Evolutionary conservation across 2,797 vertebrate genomes (phyloP), one percentile per base, ranked within the genome.

Genomic region (Cynodonichthys magdalenae): DNA sequence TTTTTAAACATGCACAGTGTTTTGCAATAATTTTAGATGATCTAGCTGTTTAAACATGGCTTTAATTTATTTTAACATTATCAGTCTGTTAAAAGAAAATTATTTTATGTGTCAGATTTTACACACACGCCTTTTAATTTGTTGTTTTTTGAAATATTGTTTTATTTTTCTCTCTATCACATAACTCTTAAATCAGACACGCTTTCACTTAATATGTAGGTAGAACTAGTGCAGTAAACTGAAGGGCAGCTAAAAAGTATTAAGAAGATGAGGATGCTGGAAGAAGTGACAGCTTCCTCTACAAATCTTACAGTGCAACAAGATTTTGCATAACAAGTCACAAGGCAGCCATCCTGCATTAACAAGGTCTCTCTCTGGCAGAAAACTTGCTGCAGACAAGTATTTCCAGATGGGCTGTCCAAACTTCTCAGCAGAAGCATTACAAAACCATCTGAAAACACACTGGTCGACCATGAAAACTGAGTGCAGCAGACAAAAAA

Each of bases 341-440:
- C 60, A 59, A 0, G 18, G 27, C 51, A 52, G 15, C 63, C 61
- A 64, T 53, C 61, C 24, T 10, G 14, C 49, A 62, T 62, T 52
- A 64, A 14, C 49, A 34, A 59, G 45, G 49, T 53, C 17, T 56
- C 36, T 44, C 27, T 31, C 19, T 63, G 59, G 53, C 59, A 69
- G 19, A 57, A 39, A 50, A 52, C 53, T 17, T 28, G 48, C 54
- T 29, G 24, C 31, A 63, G 28, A 65, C 50, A 71, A 64, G 44
- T 53, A 51, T 59, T 59, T 71, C 44, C 44, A 59, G 50, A 64
- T 2, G 61, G 55, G 49, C 50, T 14, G 19, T 52, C 48, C 64
- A 65, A 75, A 69, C 48, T 78, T 27, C 69, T 83, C 72, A 75
- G 66, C 74, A 76, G 66, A 81, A 71, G 71, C 76, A 74, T 79